A percentile compares a stretch with the other conserved stretches of the same genome.
phyloP scores from a whole-genome alignment of 2,113 vertebrate species.

The Dipodomys spectabilis region DNA sequence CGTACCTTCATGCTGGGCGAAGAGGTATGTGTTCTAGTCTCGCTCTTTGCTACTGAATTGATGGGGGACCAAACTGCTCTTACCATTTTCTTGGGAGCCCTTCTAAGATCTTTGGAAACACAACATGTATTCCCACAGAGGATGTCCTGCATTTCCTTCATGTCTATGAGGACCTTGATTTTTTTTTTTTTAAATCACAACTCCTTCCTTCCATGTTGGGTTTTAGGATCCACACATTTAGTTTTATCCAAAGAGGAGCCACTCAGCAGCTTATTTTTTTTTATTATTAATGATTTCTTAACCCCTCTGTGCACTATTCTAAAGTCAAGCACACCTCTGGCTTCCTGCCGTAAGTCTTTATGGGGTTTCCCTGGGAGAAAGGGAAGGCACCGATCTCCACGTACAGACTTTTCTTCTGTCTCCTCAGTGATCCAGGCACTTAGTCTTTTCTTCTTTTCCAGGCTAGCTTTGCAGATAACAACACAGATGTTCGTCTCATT shows the following conservation, averaged over 20 bases:
- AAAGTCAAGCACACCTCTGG: background rate
- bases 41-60: background rate
- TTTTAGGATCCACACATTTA: background rate
- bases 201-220: background rate
- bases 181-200: background rate
- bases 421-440: background rate
- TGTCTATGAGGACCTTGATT: background rate
- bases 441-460: constrained; percentile 65
- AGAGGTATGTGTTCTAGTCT: constrained; percentile 77
- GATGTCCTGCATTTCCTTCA: background rate
- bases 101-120: background rate
- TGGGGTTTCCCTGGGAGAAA: background rate
- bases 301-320: background rate
- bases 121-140: background rate
- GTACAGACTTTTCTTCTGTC: background rate
- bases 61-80: background rate
- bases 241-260: background rate
- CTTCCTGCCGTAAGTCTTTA: background rate
- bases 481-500: constrained; percentile 86
- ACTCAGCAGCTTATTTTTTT: background rate
- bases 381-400: background rate
- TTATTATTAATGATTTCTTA: background rate
- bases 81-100: background rate
- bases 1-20: constrained; percentile 83
- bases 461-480: constrained; percentile 78